Evolutionary conservation across 2,888 invertebrate genomes (phyloP).

Genomic region (Dynastes hyllus): DNA sequence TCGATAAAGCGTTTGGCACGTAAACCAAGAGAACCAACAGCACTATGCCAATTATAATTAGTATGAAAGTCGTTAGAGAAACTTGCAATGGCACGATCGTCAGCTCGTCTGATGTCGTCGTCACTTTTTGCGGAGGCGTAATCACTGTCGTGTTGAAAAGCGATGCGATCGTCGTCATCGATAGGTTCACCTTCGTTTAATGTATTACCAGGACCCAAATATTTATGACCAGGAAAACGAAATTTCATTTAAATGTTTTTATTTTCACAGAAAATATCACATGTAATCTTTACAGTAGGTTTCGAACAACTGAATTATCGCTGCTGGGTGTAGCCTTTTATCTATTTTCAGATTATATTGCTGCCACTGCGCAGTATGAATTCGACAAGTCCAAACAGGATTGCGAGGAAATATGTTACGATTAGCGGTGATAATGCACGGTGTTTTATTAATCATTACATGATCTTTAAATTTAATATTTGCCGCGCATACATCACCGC

Average conservation of each 20-base stretch:
- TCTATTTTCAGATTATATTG: too few relatives aligned
- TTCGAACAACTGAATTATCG: too few relatives aligned
- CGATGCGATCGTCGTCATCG: slow-evolving; percentile 12
- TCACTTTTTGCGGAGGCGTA: neutral
- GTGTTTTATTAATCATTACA: neutral
- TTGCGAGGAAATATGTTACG: neutral
- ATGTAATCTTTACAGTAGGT: too few relatives aligned
- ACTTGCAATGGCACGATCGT: neutral
- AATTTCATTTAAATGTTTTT: too few relatives aligned
- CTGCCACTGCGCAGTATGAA: too few relatives aligned
- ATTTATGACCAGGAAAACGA: too few relatives aligned
- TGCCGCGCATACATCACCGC: neutral
- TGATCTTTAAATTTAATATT: slow-evolving; percentile 5
- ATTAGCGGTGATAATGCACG: neutral
- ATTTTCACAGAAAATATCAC: too few relatives aligned
- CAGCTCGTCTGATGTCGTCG: neutral
- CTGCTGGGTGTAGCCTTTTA: too few relatives aligned
- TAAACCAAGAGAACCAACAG: too few relatives aligned
- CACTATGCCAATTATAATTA: too few relatives aligned
- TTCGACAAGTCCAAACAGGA: neutral
- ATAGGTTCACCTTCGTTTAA: slow-evolving; percentile 27
- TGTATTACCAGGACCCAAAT: slow-evolving; percentile 19
- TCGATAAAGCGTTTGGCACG: too few relatives aligned
- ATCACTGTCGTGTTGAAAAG: slow-evolving; percentile 7
- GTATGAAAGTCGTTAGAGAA: neutral